Percentiles rank a stretch among this genome's conserved stretches.
Conservation (phyloP, 2,888 invertebrate species). For the Globia sparganii region DNA sequence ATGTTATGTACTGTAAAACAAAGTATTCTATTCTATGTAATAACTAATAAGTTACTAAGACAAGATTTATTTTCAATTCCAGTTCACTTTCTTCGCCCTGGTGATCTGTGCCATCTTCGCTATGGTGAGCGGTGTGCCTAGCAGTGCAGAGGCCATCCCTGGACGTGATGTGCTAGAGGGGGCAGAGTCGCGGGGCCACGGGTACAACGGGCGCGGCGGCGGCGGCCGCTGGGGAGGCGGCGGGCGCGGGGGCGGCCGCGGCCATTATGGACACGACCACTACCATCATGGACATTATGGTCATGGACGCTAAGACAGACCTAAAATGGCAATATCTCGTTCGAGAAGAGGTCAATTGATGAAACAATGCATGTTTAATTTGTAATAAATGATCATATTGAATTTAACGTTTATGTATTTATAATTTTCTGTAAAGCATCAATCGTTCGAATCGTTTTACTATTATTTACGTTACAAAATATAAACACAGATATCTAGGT, state of each 20-base stretch:
- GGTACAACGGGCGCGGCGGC: slow-evolving; percentile 11
- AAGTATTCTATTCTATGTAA: too few species aligned
- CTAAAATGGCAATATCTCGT: not conserved
- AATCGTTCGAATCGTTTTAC: too few species aligned
- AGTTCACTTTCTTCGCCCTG: slow-evolving; percentile 63
- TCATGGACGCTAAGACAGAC: slow-evolving; percentile 16
- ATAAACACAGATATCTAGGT: too few species aligned
- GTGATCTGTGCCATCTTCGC: slow-evolving; percentile 64
- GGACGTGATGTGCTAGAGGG: slow-evolving; percentile 25
- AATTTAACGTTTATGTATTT: not conserved
- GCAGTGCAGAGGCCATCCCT: not conserved
- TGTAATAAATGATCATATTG: slow-evolving; percentile 7
- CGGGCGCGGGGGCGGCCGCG: not conserved
- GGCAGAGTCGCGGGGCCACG: slow-evolving; percentile 42
- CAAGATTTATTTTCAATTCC: slow-evolving; percentile 31
- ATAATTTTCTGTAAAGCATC: not conserved
- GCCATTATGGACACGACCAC: not conserved
- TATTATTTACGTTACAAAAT: too few species aligned
- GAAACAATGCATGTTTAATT: not conserved
- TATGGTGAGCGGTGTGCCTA: slow-evolving; percentile 47
- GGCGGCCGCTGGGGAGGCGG: not conserved
- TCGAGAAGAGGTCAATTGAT: not conserved
- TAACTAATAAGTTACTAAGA: not conserved
- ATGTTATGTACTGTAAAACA: too few species aligned
- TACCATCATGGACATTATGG: not conserved